These are phyloP conservation scores for Peromyscus polionotus DNA, from an alignment of 2,113 vertebrate genomes.

Conservation along the genomic window DNA sequence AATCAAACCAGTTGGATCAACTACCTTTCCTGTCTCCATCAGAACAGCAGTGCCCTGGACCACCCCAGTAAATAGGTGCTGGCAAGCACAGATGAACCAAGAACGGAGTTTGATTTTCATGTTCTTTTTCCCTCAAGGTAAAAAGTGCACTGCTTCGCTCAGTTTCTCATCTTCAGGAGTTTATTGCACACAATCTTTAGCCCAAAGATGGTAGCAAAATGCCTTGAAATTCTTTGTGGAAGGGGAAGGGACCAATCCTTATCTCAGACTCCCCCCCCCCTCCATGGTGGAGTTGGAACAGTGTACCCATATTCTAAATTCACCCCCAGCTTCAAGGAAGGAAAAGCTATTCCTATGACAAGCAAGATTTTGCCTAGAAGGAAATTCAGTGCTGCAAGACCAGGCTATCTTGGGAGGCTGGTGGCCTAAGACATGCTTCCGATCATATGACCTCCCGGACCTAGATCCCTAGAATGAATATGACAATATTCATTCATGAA, in stretches of 20 bases:
- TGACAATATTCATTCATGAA: not conserved
- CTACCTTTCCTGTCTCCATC: not conserved
- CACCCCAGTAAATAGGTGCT: not conserved
- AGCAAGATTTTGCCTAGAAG: not conserved
- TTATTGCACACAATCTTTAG: slow-evolving; percentile 24
- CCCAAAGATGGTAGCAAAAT: not conserved
- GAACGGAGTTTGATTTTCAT: not conserved
- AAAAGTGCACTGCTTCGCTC: slow-evolving; percentile 5
- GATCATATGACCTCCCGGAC: not conserved
- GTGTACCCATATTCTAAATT: not conserved
- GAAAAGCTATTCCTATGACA: not conserved
- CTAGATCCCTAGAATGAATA: not conserved
- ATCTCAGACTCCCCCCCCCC: not conserved
- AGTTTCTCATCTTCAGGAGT: slow-evolving; percentile 12
- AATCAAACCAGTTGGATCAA: not conserved
- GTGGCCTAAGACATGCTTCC: no score
- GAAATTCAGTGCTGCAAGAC: not conserved
- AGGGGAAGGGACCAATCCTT: not conserved
- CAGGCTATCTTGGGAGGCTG: not conserved
- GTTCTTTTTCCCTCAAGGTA: not conserved
- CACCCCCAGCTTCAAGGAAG: not conserved
- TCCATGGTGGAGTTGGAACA: not conserved
- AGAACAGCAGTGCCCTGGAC: not conserved
- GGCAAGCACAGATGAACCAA: not conserved
- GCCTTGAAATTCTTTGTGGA: not conserved